These are phyloP conservation scores for Tetragonula carbonaria DNA, from an alignment of 2,888 invertebrate species.

Conservation along the genomic window DNA sequence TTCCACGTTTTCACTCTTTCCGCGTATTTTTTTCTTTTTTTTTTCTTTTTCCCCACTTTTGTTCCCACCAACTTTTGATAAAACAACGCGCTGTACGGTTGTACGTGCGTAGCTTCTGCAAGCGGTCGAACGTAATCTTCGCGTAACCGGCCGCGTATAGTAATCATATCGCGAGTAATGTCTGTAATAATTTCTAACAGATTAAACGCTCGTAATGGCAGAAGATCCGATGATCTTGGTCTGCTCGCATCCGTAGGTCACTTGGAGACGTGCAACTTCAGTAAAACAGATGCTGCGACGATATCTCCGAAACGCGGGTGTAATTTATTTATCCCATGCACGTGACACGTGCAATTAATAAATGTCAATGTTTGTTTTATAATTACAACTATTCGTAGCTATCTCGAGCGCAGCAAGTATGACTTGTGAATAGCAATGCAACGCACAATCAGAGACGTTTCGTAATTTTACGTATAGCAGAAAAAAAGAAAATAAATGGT, in stretches of 20 bases:
- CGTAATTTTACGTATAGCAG: no score
- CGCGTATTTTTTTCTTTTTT: background rate
- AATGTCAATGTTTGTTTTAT: no score
- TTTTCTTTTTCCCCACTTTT: background rate
- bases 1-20: background rate
- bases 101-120: background rate
- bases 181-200: slow-evolving; percentile 9
- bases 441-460: no score
- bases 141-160: slow-evolving; percentile 24
- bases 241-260: background rate
- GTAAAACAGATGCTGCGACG: background rate
- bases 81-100: slow-evolving; percentile 18
- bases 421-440: no score
- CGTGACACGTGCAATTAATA: no score
- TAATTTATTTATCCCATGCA: no score
- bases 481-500: no score
- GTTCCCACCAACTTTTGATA: slow-evolving; percentile 22
- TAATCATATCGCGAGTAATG: slow-evolving; percentile 10
- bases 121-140: background rate
- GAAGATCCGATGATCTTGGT: background rate
- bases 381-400: no score
- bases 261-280: background rate
- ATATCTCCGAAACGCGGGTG: no score
- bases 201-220: background rate
- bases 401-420: no score